Base-by-base conservation (phyloP, 2,113 vertebrate genomes). In the Chloroceryle aenea region DNA sequence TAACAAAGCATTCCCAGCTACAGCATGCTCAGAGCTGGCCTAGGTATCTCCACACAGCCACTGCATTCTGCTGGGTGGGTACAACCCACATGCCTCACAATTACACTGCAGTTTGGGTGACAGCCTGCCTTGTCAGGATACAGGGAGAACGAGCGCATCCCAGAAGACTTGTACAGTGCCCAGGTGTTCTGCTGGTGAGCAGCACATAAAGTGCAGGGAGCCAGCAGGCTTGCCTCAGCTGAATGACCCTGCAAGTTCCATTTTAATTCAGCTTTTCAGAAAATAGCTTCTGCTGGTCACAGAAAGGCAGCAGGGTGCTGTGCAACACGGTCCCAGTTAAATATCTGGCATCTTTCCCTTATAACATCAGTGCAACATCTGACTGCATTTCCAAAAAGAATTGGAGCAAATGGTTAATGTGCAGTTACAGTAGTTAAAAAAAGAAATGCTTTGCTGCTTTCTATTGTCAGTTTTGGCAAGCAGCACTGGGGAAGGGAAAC, bases 401-500 rank as follows among this genome's bases (percentile, higher is more conserved):
- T 71, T 79, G 48, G 90, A 68, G 53, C 76, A 87, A 94, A 97
- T 12, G 34, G 95, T 95, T 98, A 97, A 97, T 22, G 62, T 78
- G 87, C 74, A 87, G 84, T 83, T 93, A 64, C 52, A 64, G 93
- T 25, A 75, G 82, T 93, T 97, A 94, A 95, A 97, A 95, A 96
- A 96, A 96, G 80, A 97, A 97, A 95, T 76, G 68, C 88, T 94
- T 96, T 97, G 73, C 93, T 95, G 85, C 93, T 92, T 94, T 96
- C 94, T 47, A 71, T 96, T 96, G 97, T 98, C 98, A 97, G 95
- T 94, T 97, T 95, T 96, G 97, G 96, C 96, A 96, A 93, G 94
- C 94, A 95, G 95, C 76, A 64, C 78, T 7, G 95, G 95, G 97
- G 78, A 79, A 97, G 93, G 2, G 1, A 93, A 97, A 86, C 80